Evolutionary conservation across 2,797 vertebrate species (phyloP).

Genomic region (Phrynocephalus forsythii): DNA sequence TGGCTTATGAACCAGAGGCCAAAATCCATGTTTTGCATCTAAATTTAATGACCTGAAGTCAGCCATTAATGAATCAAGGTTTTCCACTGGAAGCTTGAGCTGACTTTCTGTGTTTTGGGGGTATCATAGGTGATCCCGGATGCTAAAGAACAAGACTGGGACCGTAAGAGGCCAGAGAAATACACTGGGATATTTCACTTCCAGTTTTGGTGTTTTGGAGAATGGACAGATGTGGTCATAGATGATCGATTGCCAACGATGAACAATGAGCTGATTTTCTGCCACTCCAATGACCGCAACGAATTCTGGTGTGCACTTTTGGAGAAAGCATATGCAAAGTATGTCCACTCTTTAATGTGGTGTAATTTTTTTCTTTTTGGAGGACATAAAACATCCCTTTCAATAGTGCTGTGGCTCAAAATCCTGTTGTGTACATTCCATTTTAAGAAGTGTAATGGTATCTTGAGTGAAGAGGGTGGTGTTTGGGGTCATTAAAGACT

Average conservation of each 20-base stretch:
- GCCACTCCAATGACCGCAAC: constrained; percentile 87
- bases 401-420: neutral
- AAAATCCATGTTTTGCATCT: neutral
- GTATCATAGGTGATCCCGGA: constrained; percentile 88
- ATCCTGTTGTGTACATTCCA: too few species aligned
- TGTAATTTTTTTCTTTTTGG: neutral
- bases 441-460: too few species aligned
- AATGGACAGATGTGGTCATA: constrained; percentile 93
- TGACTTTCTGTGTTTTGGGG: constrained; percentile 22
- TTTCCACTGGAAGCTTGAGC: neutral
- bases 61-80: neutral
- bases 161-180: constrained; percentile 78
- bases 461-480: too few species aligned
- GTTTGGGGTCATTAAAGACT: too few species aligned
- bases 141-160: constrained; percentile 90
- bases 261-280: constrained; percentile 88
- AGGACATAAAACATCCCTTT: neutral
- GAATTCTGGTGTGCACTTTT: constrained; percentile 95
- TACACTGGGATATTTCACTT: constrained; percentile 94
- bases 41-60: neutral
- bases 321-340: constrained; percentile 98
- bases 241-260: constrained; percentile 92
- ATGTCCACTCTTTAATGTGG: constrained; percentile 49
- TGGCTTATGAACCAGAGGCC: too few species aligned
- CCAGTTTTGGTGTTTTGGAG: constrained; percentile 92